These are phyloP conservation scores for Cryptotermes secundus DNA, from an alignment of 1,140 invertebrate species.

Conservation along the genomic window DNA sequence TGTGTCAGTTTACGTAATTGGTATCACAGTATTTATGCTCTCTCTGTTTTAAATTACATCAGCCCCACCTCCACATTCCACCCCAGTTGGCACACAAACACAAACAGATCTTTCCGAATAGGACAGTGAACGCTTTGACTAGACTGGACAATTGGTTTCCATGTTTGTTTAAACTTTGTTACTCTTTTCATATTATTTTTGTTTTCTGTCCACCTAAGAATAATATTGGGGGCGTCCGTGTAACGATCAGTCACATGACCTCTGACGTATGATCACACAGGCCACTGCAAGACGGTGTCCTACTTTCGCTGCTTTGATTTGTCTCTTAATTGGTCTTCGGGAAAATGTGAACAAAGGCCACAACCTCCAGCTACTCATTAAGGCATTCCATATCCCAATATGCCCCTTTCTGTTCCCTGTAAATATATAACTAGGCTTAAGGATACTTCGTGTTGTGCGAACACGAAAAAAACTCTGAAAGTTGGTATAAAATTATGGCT, in stretches of 20 bases:
- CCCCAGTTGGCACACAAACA: background rate
- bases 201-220: background rate
- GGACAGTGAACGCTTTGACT: background rate
- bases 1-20: constrained; percentile 12
- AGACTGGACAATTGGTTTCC: background rate
- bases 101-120: background rate
- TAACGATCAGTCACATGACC: constrained; percentile 1
- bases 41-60: background rate
- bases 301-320: background rate
- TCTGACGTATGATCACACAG: background rate
- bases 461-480: background rate
- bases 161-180: constrained; percentile 3
- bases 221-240: background rate
- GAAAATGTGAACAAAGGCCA: background rate
- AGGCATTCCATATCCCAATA: background rate
- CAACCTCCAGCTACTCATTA: background rate
- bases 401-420: background rate
- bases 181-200: background rate
- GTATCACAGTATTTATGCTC: background rate
- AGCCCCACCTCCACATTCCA: background rate
- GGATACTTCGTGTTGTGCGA: background rate
- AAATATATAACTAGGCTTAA: background rate
- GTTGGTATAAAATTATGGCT: constrained; percentile 1
- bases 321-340: background rate
- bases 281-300: background rate